These are phyloP conservation scores for Oligia latruncula DNA, from an alignment of 2,888 invertebrate species.

Conservation along the genomic window DNA sequence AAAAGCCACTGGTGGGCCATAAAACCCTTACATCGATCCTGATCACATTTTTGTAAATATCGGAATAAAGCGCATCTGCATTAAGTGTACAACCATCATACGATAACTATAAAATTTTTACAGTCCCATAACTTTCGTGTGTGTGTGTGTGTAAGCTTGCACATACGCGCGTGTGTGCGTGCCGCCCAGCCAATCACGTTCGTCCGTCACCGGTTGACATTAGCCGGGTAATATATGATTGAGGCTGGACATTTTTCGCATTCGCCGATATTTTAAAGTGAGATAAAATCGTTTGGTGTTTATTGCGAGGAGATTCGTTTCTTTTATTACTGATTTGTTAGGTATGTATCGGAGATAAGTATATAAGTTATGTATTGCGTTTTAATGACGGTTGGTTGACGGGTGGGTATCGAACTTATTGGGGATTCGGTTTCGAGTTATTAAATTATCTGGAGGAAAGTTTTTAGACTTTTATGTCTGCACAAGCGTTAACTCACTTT, in stretches of 20 bases:
- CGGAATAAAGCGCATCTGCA: conserved; percentile 63
- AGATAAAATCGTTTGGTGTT: conserved; percentile 82
- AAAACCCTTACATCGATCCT: conserved; percentile 63
- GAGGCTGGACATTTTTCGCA: conserved; percentile 79
- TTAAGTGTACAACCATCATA: conserved; percentile 67
- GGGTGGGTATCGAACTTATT: conserved; percentile 48
- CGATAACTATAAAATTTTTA: conserved; percentile 80
- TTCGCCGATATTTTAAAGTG: conserved; percentile 82
- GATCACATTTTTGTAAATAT: conserved; percentile 64
- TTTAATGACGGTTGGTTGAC: conserved; percentile 62
- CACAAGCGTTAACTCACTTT: not conserved
- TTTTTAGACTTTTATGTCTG: conserved; percentile 10
- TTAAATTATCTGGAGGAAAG: conserved; percentile 34
- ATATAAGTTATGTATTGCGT: conserved; percentile 55
- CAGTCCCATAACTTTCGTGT: conserved; percentile 78
- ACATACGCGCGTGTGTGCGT: conserved; percentile 61
- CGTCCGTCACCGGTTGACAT: conserved; percentile 77
- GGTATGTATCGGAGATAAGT: conserved; percentile 56
- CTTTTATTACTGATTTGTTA: conserved; percentile 68
- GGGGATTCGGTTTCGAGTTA: conserved; percentile 46
- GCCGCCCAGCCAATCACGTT: conserved; percentile 78
- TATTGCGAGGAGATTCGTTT: conserved; percentile 77
- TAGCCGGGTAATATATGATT: conserved; percentile 86
- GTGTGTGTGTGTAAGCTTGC: conserved; percentile 61
- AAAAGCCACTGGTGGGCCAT: conserved; percentile 37